These are phyloP conservation scores for Trichogramma evanescens DNA, from an alignment of 2,888 invertebrate genomes.

Conservation along the genomic window DNA sequence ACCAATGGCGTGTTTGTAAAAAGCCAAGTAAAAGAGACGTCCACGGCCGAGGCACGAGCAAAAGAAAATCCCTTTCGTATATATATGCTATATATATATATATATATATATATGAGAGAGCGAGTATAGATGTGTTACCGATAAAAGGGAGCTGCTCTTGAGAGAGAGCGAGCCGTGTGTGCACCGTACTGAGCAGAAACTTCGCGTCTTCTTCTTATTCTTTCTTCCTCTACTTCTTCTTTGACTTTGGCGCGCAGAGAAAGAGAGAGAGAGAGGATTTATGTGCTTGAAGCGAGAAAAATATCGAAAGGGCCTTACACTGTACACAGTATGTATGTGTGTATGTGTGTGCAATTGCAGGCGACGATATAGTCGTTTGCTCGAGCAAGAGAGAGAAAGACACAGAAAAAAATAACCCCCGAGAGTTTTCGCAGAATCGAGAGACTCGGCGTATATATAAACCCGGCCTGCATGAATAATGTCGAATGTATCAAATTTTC, in stretches of 20 bases:
- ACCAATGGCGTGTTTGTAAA: no score
- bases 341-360: no score
- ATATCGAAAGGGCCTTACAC: neutral
- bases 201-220: neutral
- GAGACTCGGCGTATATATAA: no score
- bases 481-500: no score
- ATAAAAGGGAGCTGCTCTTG: slow-evolving; percentile 1
- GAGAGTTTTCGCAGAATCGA: no score
- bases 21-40: neutral
- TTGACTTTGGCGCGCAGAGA: neutral
- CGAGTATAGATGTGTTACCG: slow-evolving; percentile 10
- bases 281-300: slow-evolving; percentile 8
- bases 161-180: no score
- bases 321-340: no score
- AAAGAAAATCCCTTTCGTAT: neutral
- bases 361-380: no score
- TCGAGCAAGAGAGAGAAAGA: no score
- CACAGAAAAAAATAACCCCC: no score
- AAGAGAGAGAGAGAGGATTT: slow-evolving; percentile 5
- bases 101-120: neutral
- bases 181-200: neutral
- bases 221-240: neutral
- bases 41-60: neutral
- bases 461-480: no score
- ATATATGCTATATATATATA: no score